These are phyloP conservation scores for Drosophila infuscata DNA, from an alignment of 2,888 invertebrate genomes.

Conservation along the genomic window DNA sequence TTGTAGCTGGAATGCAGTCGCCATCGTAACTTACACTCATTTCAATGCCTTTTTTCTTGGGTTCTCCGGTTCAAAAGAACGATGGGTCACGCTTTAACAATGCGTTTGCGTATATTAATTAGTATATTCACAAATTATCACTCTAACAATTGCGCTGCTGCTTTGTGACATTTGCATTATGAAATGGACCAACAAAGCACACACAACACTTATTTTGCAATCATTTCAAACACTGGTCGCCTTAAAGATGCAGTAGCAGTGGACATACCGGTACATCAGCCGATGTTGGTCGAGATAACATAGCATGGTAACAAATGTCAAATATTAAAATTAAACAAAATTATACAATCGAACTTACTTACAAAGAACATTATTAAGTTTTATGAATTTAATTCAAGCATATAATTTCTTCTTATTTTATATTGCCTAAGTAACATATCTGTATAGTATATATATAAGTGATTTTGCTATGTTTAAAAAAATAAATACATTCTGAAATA, in stretches of 20 bases:
- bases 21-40: slow-evolving; percentile 80
- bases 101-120: slow-evolving; percentile 66
- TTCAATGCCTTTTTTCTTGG: slow-evolving; percentile 66
- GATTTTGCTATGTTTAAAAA: neutral
- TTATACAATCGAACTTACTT: neutral
- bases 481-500: neutral
- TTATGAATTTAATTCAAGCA: neutral
- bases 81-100: slow-evolving; percentile 55
- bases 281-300: neutral
- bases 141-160: slow-evolving; percentile 28
- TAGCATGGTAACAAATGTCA: neutral
- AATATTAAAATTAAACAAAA: neutral
- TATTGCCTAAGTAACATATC: neutral
- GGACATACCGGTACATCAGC: slow-evolving; percentile 15
- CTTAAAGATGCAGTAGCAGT: slow-evolving; percentile 3
- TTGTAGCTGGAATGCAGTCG: slow-evolving; percentile 27
- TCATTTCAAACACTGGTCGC: slow-evolving; percentile 33
- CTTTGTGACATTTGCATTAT: slow-evolving; percentile 57
- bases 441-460: neutral
- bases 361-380: neutral
- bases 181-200: slow-evolving; percentile 45
- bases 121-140: slow-evolving; percentile 63
- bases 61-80: slow-evolving; percentile 42
- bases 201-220: neutral
- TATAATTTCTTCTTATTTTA: neutral